Base-by-base conservation (phyloP, 1,140 invertebrate genomes). In the Bombus ignitus region DNA sequence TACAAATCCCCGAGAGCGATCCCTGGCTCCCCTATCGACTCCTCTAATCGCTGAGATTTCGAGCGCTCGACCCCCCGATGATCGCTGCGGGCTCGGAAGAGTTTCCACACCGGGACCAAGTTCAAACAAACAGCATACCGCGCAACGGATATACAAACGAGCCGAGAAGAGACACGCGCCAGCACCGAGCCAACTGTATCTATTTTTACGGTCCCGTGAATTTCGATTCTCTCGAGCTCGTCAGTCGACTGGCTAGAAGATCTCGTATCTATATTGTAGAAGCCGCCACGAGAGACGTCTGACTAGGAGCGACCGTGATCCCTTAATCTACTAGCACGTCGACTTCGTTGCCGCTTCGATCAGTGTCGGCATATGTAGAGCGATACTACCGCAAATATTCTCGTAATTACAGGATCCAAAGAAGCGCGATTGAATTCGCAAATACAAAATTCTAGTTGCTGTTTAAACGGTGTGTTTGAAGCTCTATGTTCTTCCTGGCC, bases 81-180 rank as follows among this genome's bases (percentile, higher is more conserved):
- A 76, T 68, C 81, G 62, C 81, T 42, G 12, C 73, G n/a, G 82
- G 47, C 44, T 32, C 65, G 47, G n/a, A 83, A 78, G 28, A 71
- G 65, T 78, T 83, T 83, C 47, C 57, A 57, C 75, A 42, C 66
- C 15, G 28, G 4, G 37, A 18, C 35, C 44, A 42, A 83, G 37
- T 59, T 28, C 75, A 78, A 83, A 83, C 80, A 87, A 88, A 88
- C 76, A 59, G 9, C 22, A 22, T 28, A 62, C 68, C 79, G 37
- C 62, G 71, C 28, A 8, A 78, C 65, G 57, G 82, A 82, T 88
- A 87, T 85, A 88, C 85, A 90, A 90, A 89, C 89, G 77, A 87
- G 75, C 85, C 74, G 81, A 84, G 78, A 77, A 87, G 85, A 87
- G 87, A 89, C 88, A 84, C 85, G 66, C 73, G 78, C 82, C 85